Conservation (phyloP, 2,797 vertebrate genomes). For the Podargus strigoides region DNA sequence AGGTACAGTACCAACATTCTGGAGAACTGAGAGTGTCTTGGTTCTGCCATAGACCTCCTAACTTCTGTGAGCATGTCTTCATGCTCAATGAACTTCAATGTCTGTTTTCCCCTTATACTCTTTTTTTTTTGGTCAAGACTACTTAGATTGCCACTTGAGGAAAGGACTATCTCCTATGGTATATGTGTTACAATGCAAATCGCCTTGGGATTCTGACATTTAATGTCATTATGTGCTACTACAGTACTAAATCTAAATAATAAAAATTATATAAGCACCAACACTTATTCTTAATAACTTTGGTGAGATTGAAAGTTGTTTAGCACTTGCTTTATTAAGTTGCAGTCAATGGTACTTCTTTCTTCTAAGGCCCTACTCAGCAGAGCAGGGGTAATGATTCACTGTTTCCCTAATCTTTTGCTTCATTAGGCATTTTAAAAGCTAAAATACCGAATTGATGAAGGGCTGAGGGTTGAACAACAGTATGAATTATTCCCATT, state of each 20-base stretch:
- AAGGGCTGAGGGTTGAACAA: not conserved
- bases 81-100: no score
- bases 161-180: not conserved
- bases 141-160: rapidly evolving
- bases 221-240: not conserved
- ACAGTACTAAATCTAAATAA: not conserved
- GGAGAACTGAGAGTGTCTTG: not conserved
- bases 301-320: not conserved
- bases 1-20: not conserved
- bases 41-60: not conserved
- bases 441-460: not conserved
- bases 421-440: not conserved
- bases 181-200: not conserved
- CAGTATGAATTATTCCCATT: not conserved
- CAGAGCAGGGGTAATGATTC: not conserved
- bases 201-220: not conserved
- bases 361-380: not conserved
- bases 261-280: not conserved
- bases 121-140: not conserved
- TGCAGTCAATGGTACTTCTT: not conserved
- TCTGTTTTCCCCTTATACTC: not conserved
- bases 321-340: not conserved
- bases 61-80: not conserved
- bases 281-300: not conserved
- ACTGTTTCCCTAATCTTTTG: not conserved